phyloP scores from a whole-genome alignment of 2,888 invertebrate species.

The Lycocerus yunnanus region DNA sequence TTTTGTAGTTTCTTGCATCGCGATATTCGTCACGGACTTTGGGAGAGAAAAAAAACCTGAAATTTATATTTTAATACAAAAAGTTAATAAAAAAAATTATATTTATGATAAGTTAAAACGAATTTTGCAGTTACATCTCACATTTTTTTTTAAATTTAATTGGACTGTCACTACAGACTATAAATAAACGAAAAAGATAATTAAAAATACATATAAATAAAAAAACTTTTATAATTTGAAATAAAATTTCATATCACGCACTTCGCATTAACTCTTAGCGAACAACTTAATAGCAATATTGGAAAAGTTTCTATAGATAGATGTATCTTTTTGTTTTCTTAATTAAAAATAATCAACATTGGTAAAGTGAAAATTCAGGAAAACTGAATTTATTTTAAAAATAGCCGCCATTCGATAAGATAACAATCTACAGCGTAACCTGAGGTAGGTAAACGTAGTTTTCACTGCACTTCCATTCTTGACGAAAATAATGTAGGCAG shows the following conservation, averaged over 20 bases:
- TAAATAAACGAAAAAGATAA: background rate
- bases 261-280: background rate
- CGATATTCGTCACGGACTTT: too few species aligned
- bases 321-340: background rate
- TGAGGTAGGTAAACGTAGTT: background rate
- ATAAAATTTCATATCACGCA: background rate
- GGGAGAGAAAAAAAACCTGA: too few species aligned
- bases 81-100: too few species aligned
- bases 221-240: background rate
- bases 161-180: background rate
- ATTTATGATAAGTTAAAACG: background rate
- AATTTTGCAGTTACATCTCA: background rate
- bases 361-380: background rate
- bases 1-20: too few species aligned
- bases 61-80: too few species aligned
- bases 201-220: background rate
- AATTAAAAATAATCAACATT: background rate
- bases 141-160: background rate
- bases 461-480: slow-evolving; percentile 2
- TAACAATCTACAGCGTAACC: background rate
- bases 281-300: background rate
- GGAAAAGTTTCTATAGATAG: background rate
- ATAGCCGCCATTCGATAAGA: background rate
- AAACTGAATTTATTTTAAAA: background rate
- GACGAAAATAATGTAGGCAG: slow-evolving; percentile 9